phyloP scores from a whole-genome alignment of 2,113 vertebrate species.

The Ceratotherium simum region DNA sequence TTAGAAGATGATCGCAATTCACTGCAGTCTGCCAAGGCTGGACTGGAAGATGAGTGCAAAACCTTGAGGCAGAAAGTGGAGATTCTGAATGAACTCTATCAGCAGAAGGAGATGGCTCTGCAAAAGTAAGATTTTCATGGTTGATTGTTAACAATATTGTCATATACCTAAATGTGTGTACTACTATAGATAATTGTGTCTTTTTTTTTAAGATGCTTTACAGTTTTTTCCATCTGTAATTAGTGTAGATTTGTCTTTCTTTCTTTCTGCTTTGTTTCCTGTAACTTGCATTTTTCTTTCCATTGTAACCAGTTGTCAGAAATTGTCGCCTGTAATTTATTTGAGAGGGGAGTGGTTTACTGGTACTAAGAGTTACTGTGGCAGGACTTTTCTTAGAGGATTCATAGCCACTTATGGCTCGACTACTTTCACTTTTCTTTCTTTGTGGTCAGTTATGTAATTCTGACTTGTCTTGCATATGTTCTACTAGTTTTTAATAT shows the following conservation, averaged over 20 bases:
- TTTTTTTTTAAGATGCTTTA: background rate
- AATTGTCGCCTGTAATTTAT: background rate
- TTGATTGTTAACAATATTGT: fast-evolving
- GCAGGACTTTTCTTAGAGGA: too few relatives aligned
- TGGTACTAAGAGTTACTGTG: fast-evolving
- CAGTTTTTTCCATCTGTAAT: background rate
- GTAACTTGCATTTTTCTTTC: background rate
- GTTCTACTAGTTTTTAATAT: background rate
- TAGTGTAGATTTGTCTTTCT: background rate
- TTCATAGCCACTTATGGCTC: fast-evolving
- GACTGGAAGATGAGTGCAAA: slow-evolving; percentile 92
- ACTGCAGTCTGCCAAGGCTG: slow-evolving; percentile 89
- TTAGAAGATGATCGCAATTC: slow-evolving; percentile 89
- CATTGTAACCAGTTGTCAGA: background rate
- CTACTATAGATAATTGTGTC: background rate
- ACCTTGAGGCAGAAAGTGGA: slow-evolving; percentile 95
- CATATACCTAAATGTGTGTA: too few relatives aligned
- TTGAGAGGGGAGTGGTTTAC: background rate
- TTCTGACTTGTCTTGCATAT: background rate
- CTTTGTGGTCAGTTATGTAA: background rate
- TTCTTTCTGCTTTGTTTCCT: background rate
- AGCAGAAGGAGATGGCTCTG: slow-evolving; percentile 96
- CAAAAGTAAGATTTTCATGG: slow-evolving; percentile 92
- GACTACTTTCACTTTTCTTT: background rate
- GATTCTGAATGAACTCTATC: slow-evolving; percentile 97